phyloP scores from a whole-genome alignment of 2,113 vertebrate genomes.

The Choloepus hoffmanni region DNA sequence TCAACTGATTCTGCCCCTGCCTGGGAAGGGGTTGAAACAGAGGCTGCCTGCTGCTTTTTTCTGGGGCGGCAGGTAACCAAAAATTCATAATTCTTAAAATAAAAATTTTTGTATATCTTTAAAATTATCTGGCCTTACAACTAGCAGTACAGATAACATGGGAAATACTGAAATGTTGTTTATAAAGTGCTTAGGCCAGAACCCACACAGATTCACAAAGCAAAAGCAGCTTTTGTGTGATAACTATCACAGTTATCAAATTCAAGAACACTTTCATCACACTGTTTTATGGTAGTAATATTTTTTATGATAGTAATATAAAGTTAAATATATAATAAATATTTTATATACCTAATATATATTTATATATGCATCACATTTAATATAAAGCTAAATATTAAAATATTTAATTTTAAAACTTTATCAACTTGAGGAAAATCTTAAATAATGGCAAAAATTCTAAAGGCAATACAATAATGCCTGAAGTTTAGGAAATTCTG shows the following conservation, averaged over 20 bases:
- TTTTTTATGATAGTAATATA: no score
- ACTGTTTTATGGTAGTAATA: no score
- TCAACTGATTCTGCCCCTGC: no score
- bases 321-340: no score
- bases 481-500: not conserved
- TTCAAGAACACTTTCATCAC: no score
- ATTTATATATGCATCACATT: no score
- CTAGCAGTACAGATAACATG: not conserved
- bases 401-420: not conserved
- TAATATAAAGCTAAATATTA: not conserved
- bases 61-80: not conserved
- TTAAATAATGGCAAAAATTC: constrained; percentile 29
- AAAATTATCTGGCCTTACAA: not conserved
- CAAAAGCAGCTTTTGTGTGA: not conserved
- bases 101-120: not conserved
- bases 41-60: no score
- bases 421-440: not conserved
- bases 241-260: no score
- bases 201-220: not conserved
- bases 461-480: not conserved
- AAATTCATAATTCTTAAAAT: not conserved
- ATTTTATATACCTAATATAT: no score
- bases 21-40: no score
- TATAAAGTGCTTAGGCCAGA: not conserved
- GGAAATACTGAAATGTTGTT: not conserved